Evolutionary conservation across 2,113 vertebrate species (phyloP).

Genomic region (cat (Felis catus)): DNA sequence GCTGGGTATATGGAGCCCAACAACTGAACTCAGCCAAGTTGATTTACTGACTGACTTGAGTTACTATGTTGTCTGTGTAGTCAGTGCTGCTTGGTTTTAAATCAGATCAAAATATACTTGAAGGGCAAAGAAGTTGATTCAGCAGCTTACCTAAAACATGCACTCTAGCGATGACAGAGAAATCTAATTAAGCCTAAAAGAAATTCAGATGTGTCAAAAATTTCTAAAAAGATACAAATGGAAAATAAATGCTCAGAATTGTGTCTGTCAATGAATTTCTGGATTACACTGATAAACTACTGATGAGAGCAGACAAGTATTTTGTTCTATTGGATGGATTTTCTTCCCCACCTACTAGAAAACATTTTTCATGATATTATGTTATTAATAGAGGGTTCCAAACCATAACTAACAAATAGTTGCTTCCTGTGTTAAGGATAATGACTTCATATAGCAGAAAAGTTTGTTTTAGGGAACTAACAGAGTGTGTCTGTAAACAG

Average conservation of each 20-base stretch:
- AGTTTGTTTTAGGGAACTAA: not conserved
- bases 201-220: not conserved
- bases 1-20: not conserved
- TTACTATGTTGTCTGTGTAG: not conserved
- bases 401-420: not conserved
- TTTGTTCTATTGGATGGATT: not conserved
- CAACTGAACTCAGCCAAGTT: not conserved
- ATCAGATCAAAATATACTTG: slow-evolving; percentile 34
- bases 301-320: not conserved
- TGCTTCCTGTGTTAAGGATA: not conserved
- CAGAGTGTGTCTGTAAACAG: not conserved
- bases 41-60: not conserved
- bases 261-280: not conserved
- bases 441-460: not conserved
- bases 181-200: not conserved
- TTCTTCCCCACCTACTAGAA: not conserved
- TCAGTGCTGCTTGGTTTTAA: not conserved
- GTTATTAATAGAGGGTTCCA: not conserved
- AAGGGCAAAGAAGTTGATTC: slow-evolving; percentile 4
- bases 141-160: not conserved
- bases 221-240: not conserved
- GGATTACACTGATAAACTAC: not conserved
- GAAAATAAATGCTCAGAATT: slow-evolving; percentile 18
- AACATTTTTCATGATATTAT: not conserved
- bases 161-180: not conserved